Evolutionary conservation across 2,888 invertebrate species (phyloP), one percentile per base, ranked within the genome.

Genomic region (Arrhopalites spinosus): DNA sequence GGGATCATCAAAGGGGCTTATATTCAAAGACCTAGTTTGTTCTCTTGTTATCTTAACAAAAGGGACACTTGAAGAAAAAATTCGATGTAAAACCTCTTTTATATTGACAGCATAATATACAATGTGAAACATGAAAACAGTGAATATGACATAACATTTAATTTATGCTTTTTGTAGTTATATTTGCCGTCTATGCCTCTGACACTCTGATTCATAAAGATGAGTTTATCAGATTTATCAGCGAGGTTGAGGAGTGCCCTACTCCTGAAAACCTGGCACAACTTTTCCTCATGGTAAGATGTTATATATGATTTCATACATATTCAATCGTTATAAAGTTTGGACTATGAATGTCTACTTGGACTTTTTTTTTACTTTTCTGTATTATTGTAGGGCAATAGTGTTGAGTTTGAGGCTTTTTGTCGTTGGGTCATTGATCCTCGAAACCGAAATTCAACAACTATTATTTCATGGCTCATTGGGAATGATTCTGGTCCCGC

Each of bases 151-250:
- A n/a, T n/a, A n/a, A n/a, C n/a, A n/a, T n/a, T 36, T 36, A 3
- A 56, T 75, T 71, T 53, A 69, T 61, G 68, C 80, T n/a, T n/a
- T 86, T 83, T 86, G 88, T 91, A 88, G 94, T 95, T 86, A 88
- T 95, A 45, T 95, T 94, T 91, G 91, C 92, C 23, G 88, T 95
- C 74, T 95, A 94, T 85, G 91, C 92, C 78, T 94, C 93, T 85
- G 94, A 94, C 84, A 89, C 69, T 50, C 43, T 70, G 23, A 70
- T 75, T n/a, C 70, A 70, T n/a, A 61, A 70, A 84, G 88, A 89
- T 71, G 94, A 94, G 80, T 93, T 94, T 84, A 89, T 90, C 20
- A 84, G 85, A 75, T 84, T 86, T 77, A 84, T 88, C 13, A 84
- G 86, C 77, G 86, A 86, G 20, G 86, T 86, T 59, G 88, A 88